Conservation (phyloP, 35 echinoderm and acorn worm genomes). For the Nesometra sesokonis region DNA sequence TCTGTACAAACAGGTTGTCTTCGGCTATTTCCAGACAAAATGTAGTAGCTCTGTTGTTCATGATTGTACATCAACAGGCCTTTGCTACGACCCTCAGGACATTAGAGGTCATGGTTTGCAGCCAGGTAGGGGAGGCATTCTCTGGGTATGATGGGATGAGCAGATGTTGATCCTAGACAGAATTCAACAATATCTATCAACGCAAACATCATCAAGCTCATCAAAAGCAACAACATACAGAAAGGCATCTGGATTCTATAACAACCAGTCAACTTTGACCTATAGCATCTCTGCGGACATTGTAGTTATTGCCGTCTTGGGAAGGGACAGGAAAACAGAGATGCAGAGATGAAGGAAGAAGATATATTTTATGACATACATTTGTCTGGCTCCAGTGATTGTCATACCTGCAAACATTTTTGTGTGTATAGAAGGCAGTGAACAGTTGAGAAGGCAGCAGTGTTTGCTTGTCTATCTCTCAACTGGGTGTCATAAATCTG, state of each 20-base stretch:
- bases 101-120: not conserved
- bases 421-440: not conserved
- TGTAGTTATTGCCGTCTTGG: not conserved
- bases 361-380: not conserved
- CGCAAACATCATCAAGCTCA: not conserved
- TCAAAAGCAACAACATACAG: not conserved
- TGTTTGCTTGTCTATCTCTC: not conserved
- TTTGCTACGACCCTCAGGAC: not conserved
- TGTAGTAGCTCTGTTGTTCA: not conserved
- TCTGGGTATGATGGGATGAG: not conserved
- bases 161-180: not conserved
- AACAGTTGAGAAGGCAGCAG: not conserved
- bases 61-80: not conserved
- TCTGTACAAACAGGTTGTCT: not conserved
- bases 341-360: not conserved
- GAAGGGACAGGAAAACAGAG: not conserved
- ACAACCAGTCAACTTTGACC: not conserved
- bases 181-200: not conserved
- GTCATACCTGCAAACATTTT: not conserved
- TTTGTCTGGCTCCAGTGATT: not conserved
- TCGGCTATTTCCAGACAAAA: not conserved
- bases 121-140: not conserved
- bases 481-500: too few species aligned
- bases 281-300: not conserved
- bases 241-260: not conserved